Base-by-base conservation (phyloP, 1,140 invertebrate species). In the Cataglyphis hispanica region DNA sequence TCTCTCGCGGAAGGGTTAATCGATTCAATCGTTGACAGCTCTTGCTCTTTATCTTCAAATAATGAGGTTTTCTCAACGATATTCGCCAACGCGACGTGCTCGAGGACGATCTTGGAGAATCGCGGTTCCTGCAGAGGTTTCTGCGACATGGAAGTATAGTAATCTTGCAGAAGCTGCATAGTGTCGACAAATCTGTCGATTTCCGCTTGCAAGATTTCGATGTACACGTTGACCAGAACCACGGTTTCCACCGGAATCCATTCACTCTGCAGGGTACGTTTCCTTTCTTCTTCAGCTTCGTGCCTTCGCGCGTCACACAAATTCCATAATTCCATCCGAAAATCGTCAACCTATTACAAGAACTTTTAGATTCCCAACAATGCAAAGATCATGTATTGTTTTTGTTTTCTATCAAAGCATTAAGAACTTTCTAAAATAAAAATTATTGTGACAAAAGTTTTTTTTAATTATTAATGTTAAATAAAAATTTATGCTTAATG, bases 191-290 rank as follows among this genome's bases (percentile, higher is more conserved):
- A 96, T 92, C 96, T 93, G 87, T 96, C 96, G 25, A 96, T 69
- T 92, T 97, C 96, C 8, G 95, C 89, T 87, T 96, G 96, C 89
- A 96, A 92, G 37, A 95, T 94, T 19, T 93, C 95, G 25, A 96
- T 93, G 80, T 95, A 96, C 37, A 95, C 94, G 87, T 96, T 96
- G 2, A 92, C 91, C 53, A 96, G 92, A 43, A 95, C 90, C n/a
- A 94, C 93, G 0, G 96, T 86, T 87, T 96, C 95, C 61, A 92
- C 92, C 37, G 94, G 87, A 0, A 94, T 86, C 96, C 96, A 97
- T 63, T 96, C 94, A 84, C 96, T 94, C 69, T 87, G 77, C 50
- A 96, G 95, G 13, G 96, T 93, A 2, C 90, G 86, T 22, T 91
- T 86, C 61, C 95, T 93, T 87, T 96, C 94, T 50, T 94, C 91